Evolutionary conservation across 2,888 invertebrate genomes (phyloP).

Genomic region (Machimus atricapillus): DNA sequence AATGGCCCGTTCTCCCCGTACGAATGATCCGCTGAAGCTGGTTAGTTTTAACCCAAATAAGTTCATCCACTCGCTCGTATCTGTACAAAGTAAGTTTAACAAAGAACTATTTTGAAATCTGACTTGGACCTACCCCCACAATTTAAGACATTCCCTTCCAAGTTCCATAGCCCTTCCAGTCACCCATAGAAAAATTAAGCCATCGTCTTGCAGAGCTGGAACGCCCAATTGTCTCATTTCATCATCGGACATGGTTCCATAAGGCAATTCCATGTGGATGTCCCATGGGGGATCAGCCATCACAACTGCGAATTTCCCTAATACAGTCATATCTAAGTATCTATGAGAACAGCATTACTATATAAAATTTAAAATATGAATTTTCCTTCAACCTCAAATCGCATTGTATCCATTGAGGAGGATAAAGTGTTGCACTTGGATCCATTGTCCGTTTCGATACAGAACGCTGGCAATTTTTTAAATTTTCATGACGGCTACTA

Average conservation of each 20-base stretch:
- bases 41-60: conserved; percentile 99
- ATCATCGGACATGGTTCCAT: conserved; percentile 98
- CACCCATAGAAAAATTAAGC: conserved; percentile 96
- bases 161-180: conserved; percentile 87
- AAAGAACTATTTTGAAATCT: not conserved
- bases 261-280: conserved; percentile 98
- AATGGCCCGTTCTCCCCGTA: conserved; percentile 96
- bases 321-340: conserved; percentile 60
- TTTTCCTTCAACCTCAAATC: conserved; percentile 72
- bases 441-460: conserved; percentile 57
- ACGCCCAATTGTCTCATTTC: conserved; percentile 97
- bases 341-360: conserved; percentile 21
- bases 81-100: conserved; percentile 43
- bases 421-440: conserved; percentile 73
- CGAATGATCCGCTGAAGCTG: conserved; percentile 96
- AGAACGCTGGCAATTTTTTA: conserved; percentile 37
- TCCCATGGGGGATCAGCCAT: conserved; percentile 99
- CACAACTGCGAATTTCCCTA: conserved; percentile 96
- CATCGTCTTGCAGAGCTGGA: conserved; percentile 93
- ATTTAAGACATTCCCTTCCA: conserved; percentile 91
- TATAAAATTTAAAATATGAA: not conserved
- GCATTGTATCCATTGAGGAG: conserved; percentile 97
- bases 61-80: conserved; percentile 94
- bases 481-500: conserved; percentile 50
- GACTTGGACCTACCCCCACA: conserved; percentile 77